phyloP scores from a whole-genome alignment of 2,797 vertebrate species.

The Gymnoscopelus microlampas region DNA sequence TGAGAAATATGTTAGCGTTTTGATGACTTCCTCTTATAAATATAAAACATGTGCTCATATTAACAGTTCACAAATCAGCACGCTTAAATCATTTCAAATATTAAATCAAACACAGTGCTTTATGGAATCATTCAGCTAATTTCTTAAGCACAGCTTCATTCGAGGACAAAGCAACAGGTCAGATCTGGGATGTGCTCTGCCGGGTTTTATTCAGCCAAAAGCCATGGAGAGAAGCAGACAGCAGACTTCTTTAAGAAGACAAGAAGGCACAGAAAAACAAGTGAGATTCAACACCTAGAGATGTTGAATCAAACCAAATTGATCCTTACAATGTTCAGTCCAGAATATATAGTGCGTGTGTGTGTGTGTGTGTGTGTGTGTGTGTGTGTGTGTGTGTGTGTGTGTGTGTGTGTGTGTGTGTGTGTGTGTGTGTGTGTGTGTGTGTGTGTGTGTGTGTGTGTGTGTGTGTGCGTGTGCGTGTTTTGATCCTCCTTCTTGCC shows the following conservation, averaged over 20 bases:
- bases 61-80: too few relatives aligned
- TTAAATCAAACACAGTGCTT: too few relatives aligned
- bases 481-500: slow-evolving; percentile 76
- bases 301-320: slow-evolving; percentile 28
- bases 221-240: slow-evolving; percentile 42
- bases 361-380: slow-evolving; percentile 14
- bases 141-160: slow-evolving; percentile 14
- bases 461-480: background rate
- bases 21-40: slow-evolving; percentile 16
- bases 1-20: slow-evolving; percentile 37
- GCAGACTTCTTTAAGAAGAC: slow-evolving; percentile 31
- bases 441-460: slow-evolving; percentile 13
- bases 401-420: slow-evolving; percentile 4
- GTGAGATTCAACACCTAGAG: slow-evolving; percentile 28
- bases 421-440: background rate
- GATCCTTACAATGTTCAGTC: background rate
- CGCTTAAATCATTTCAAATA: too few relatives aligned
- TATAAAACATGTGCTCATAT: too few relatives aligned
- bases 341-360: background rate
- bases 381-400: slow-evolving; percentile 21
- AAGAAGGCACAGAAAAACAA: slow-evolving; percentile 49
- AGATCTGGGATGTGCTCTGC: slow-evolving; percentile 35
- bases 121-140: too few relatives aligned
- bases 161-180: slow-evolving; percentile 38
- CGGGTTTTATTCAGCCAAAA: slow-evolving; percentile 56